A percentile compares a stretch with the other conserved stretches of the same genome.
These are phyloP conservation scores for Entelurus aequoreus DNA, from an alignment of 2,113 vertebrate species.

Conservation along the genomic window DNA sequence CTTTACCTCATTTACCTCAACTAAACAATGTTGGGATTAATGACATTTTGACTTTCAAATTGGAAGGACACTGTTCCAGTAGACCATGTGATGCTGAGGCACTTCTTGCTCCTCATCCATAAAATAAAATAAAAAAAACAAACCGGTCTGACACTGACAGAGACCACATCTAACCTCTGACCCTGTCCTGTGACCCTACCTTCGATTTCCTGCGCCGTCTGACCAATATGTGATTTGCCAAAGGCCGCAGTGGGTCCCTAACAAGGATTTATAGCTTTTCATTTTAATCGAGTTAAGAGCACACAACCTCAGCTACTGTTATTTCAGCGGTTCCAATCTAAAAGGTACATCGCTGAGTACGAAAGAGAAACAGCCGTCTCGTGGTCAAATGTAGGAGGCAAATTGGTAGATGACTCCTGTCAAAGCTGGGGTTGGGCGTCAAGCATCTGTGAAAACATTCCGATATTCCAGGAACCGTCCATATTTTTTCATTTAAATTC, in stretches of 20 bases:
- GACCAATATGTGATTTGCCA: slow-evolving; percentile 83
- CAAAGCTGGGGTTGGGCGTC: too few species aligned
- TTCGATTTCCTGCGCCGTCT: slow-evolving; percentile 76
- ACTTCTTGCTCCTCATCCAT: slow-evolving; percentile 53
- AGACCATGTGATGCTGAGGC: slow-evolving; percentile 61
- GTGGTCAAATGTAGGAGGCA: slow-evolving; percentile 35
- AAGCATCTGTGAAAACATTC: too few species aligned
- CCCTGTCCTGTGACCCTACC: slow-evolving; percentile 75
- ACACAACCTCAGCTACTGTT: slow-evolving; percentile 31
- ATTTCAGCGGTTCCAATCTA: not conserved
- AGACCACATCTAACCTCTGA: slow-evolving; percentile 77
- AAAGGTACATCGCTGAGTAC: not conserved
- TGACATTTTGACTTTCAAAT: slow-evolving; percentile 41
- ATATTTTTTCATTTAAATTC: too few species aligned
- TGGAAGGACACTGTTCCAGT: slow-evolving; percentile 42
- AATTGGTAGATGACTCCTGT: slow-evolving; percentile 49
- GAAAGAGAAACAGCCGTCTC: slow-evolving; percentile 42
- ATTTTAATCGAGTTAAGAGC: slow-evolving; percentile 77
- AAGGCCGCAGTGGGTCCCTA: slow-evolving; percentile 70
- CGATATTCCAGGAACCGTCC: too few species aligned
- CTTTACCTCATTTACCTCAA: too few species aligned
- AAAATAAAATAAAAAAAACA: slow-evolving; percentile 54
- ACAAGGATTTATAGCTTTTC: slow-evolving; percentile 82
- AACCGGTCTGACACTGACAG: slow-evolving; percentile 71
- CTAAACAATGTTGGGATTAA: too few species aligned